phyloP scores from a whole-genome alignment of 2,888 invertebrate species.

The Hirudinaria manillensis region DNA sequence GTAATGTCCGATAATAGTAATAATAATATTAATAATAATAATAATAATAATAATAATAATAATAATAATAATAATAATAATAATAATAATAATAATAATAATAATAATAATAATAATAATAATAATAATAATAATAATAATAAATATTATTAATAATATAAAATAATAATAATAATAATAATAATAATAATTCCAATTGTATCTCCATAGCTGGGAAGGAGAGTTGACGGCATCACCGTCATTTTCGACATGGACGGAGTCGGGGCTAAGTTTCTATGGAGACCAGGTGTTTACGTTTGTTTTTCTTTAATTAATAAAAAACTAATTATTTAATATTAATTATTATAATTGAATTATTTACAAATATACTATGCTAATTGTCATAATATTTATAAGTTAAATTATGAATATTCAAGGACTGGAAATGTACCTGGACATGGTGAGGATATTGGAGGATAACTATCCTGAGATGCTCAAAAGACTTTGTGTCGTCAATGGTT shows the following conservation, averaged over 20 bases:
- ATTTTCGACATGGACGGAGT: constrained; percentile 52
- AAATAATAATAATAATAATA: no score
- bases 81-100: no score
- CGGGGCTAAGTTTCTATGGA: constrained; percentile 62
- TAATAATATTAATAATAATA: no score
- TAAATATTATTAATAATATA: no score
- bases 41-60: no score
- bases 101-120: no score
- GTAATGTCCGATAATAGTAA: constrained; percentile 37
- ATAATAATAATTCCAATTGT: not conserved
- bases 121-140: no score
- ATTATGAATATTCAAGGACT: constrained; percentile 58
- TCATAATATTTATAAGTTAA: no score
- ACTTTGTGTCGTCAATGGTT: constrained; percentile 79
- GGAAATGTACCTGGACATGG: constrained; percentile 69
- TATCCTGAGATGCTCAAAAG: constrained; percentile 80
- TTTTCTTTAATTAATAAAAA: not conserved
- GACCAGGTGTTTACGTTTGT: constrained; percentile 61
- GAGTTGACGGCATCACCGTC: constrained; percentile 45
- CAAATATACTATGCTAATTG: no score
- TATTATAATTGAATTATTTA: no score
- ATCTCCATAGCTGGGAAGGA: constrained; percentile 41
- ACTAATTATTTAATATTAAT: not conserved
- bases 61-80: no score
- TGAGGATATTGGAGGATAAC: constrained; percentile 80